Evolutionary conservation across 2,113 vertebrate genomes (phyloP).

Genomic region (Cochlearius cochlearius): DNA sequence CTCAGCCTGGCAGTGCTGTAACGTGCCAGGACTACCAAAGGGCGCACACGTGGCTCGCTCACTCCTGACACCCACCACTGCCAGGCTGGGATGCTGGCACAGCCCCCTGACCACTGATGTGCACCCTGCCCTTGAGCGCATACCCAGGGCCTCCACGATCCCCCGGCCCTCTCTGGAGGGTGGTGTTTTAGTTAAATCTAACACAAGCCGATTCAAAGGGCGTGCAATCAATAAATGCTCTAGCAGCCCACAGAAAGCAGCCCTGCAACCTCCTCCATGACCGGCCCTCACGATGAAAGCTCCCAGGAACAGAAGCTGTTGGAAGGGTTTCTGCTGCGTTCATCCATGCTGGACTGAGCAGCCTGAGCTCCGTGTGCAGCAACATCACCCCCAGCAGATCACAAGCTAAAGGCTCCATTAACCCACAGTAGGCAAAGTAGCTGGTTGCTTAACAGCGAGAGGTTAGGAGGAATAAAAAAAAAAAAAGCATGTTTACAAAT

Average conservation of each 20-base stretch:
- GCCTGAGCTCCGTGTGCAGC: not conserved
- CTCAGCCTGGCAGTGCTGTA: not conserved
- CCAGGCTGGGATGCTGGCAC: not conserved
- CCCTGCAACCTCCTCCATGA: not conserved
- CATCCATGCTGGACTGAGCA: not conserved
- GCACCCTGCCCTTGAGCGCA: not conserved
- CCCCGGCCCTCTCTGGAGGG: not conserved
- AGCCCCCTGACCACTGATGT: not conserved
- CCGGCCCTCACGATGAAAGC: not conserved
- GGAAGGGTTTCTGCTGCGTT: not conserved
- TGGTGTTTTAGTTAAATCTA: not conserved
- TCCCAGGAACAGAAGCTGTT: not conserved
- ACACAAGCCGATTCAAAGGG: not conserved
- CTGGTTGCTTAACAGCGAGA: not conserved
- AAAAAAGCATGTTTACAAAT: not conserved
- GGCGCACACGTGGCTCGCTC: accelerated
- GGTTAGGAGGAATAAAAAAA: not conserved
- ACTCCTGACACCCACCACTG: not conserved
- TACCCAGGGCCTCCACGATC: too few relatives aligned
- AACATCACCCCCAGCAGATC: not conserved
- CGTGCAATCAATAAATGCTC: too few relatives aligned
- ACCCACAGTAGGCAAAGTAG: not conserved
- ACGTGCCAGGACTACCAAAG: accelerated
- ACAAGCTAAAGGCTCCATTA: not conserved
- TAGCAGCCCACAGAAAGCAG: not conserved